phyloP scores from a whole-genome alignment of 2,888 invertebrate species.

The Cabera pusaria region DNA sequence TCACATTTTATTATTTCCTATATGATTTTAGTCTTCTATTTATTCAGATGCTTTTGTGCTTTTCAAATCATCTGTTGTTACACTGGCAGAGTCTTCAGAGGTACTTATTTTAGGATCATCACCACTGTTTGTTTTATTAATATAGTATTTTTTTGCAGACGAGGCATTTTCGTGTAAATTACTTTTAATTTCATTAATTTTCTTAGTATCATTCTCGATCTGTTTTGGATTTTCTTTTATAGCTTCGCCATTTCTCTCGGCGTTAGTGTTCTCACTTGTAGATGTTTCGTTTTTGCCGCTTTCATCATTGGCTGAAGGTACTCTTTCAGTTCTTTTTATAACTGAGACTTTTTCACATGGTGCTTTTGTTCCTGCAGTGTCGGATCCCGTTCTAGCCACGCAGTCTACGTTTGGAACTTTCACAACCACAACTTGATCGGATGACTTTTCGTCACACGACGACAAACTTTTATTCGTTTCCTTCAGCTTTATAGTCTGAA shows the following conservation, averaged over 20 bases:
- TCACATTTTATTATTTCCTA: too few relatives aligned
- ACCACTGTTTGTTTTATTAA: neutral
- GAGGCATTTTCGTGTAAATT: constrained; percentile 1
- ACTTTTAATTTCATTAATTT: neutral
- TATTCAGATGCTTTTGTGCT: too few relatives aligned
- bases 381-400: constrained; percentile 40
- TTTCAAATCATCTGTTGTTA: too few relatives aligned
- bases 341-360: constrained; percentile 4
- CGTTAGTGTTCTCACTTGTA: constrained; percentile 4
- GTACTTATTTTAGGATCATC: constrained; percentile 1
- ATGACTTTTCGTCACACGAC: constrained; percentile 50
- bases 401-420: constrained; percentile 70
- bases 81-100: constrained; percentile 2
- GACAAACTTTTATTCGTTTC: constrained; percentile 58
- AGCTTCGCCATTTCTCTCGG: constrained; percentile 11
- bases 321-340: constrained; percentile 2
- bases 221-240: neutral
- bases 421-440: constrained; percentile 68
- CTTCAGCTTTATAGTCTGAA: constrained; percentile 88
- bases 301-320: constrained; percentile 9
- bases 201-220: constrained; percentile 2
- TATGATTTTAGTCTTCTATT: constrained; percentile 4
- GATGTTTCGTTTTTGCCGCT: constrained; percentile 20
- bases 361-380: constrained; percentile 25
- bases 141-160: constrained; percentile 1